Conservation (phyloP, 2,888 invertebrate genomes). For the Yponomeuta cagnagella region DNA sequence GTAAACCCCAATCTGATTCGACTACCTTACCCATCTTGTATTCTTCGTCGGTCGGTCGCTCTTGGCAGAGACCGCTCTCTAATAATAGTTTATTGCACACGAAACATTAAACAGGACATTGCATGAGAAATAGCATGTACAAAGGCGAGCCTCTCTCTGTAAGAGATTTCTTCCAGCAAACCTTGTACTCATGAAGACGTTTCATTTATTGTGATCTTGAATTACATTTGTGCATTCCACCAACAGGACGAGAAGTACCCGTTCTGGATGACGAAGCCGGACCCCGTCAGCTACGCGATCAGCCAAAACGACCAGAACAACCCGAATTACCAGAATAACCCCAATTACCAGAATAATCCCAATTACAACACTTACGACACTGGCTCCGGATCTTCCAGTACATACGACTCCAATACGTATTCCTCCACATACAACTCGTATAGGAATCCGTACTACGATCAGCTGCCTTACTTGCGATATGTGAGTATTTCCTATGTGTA, state of each 20-base stretch:
- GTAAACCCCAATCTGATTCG: too few relatives aligned
- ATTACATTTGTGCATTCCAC: neutral
- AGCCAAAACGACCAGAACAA: conserved; percentile 30
- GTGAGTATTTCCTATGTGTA: conserved; percentile 59
- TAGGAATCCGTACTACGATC: conserved; percentile 60
- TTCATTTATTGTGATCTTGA: too few relatives aligned
- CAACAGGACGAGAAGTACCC: conserved; percentile 84
- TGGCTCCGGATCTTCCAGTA: conserved; percentile 37
- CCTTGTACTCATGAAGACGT: too few relatives aligned
- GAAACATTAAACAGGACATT: too few relatives aligned
- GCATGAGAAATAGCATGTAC: too few relatives aligned
- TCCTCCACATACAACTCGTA: conserved; percentile 41
- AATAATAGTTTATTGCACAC: too few relatives aligned
- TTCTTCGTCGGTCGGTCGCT: too few relatives aligned
- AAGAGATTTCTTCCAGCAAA: too few relatives aligned
- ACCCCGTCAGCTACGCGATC: conserved; percentile 61
- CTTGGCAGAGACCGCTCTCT: too few relatives aligned
- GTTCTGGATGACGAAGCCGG: conserved; percentile 84
- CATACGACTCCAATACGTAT: conserved; percentile 38
- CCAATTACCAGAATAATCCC: conserved; percentile 30
- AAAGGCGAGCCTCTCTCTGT: too few relatives aligned
- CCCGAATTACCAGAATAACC: conserved; percentile 32
- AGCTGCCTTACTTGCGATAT: conserved; percentile 83
- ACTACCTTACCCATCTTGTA: too few relatives aligned
- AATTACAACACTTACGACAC: conserved; percentile 25